A percentile compares a stretch with the other conserved stretches of the same genome.
phyloP scores from a whole-genome alignment of 2,888 invertebrate species.

The Macaria notata region DNA sequence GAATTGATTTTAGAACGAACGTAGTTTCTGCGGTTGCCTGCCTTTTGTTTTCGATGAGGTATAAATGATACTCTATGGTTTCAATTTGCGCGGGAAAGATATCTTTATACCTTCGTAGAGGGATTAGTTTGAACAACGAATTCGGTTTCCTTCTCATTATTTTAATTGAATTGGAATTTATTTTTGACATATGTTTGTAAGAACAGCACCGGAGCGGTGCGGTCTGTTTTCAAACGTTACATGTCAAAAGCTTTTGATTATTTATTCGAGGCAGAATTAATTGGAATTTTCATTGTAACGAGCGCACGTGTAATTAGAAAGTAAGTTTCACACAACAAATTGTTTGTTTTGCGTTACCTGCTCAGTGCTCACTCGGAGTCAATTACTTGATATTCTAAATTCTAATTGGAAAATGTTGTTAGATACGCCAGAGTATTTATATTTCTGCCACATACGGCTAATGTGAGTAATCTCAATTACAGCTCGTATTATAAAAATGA shows the following conservation, averaged over 20 bases:
- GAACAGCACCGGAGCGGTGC: slow-evolving; percentile 3
- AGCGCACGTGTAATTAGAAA: slow-evolving; percentile 37
- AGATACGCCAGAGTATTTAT: background rate
- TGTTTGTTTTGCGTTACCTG: slow-evolving; percentile 11
- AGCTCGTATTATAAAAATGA: too few relatives aligned
- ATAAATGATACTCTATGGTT: slow-evolving; percentile 25
- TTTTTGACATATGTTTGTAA: slow-evolving; percentile 38
- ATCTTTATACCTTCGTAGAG: slow-evolving; percentile 32
- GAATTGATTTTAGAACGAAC: slow-evolving; percentile 59
- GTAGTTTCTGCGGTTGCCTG: slow-evolving; percentile 32
- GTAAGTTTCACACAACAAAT: slow-evolving; percentile 30
- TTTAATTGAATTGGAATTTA: slow-evolving; percentile 65
- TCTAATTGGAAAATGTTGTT: slow-evolving; percentile 29
- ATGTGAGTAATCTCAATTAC: background rate
- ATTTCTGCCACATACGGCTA: background rate
- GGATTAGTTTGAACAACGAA: slow-evolving; percentile 37
- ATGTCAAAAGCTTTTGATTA: slow-evolving; percentile 33
- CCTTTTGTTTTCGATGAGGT: slow-evolving; percentile 33
- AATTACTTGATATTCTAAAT: slow-evolving; percentile 19
- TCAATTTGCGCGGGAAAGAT: slow-evolving; percentile 26
- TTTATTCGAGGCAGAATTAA: slow-evolving; percentile 27
- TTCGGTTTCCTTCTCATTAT: slow-evolving; percentile 55
- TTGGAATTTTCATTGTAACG: slow-evolving; percentile 26
- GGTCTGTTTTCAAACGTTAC: slow-evolving; percentile 19
- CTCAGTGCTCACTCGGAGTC: slow-evolving; percentile 2